phyloP scores from a whole-genome alignment of 2,797 vertebrate species.

The Gallinago nigripennis region DNA sequence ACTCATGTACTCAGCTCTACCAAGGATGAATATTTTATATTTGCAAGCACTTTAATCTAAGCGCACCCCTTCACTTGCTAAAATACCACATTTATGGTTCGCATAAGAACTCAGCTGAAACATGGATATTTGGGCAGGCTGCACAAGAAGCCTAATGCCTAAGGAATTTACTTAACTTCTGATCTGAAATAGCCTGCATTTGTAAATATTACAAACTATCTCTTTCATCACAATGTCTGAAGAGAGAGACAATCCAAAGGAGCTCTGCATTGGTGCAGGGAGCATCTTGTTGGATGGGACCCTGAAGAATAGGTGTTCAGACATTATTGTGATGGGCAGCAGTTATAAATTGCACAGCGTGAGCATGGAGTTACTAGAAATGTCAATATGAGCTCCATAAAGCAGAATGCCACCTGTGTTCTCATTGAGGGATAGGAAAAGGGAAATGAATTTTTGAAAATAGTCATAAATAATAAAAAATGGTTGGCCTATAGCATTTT shows the following conservation, averaged over 20 bases:
- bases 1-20: background rate
- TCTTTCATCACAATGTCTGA: background rate
- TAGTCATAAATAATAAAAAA: slow-evolving; percentile 64
- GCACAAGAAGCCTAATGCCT: background rate
- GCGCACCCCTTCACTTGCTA: background rate
- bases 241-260: background rate
- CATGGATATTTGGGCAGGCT: background rate
- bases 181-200: background rate
- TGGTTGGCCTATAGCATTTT: slow-evolving; percentile 45
- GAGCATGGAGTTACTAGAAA: background rate
- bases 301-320: background rate
- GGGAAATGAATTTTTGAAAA: slow-evolving; percentile 57
- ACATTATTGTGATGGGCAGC: background rate
- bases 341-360: background rate
- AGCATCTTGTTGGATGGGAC: background rate
- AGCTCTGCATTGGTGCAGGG: background rate
- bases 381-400: slow-evolving; percentile 19
- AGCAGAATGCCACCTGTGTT: slow-evolving; percentile 35
- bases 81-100: background rate
- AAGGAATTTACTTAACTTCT: background rate
- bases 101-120: background rate
- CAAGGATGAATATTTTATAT: slow-evolving; percentile 8
- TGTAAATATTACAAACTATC: background rate
- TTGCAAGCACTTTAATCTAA: background rate
- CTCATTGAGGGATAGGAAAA: background rate